phyloP scores from a whole-genome alignment of 1,140 invertebrate species.

The Hyles vespertilio region DNA sequence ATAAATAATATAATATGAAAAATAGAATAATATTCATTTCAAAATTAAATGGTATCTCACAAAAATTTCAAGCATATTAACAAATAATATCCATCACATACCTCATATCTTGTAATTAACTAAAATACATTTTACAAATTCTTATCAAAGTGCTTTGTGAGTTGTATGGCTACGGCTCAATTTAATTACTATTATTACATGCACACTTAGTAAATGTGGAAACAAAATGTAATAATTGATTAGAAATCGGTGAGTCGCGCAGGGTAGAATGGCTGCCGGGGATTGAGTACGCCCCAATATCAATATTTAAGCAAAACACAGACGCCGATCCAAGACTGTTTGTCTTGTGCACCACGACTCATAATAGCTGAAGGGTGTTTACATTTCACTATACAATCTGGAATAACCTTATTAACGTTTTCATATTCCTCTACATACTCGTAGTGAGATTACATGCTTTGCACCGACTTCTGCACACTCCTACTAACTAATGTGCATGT shows the following conservation, averaged over 20 bases:
- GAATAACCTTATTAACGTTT: constrained; percentile 49
- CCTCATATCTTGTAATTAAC: too few relatives aligned
- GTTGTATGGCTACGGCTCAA: too few relatives aligned
- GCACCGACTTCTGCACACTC: not conserved
- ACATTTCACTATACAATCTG: constrained; percentile 45
- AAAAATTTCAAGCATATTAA: too few relatives aligned
- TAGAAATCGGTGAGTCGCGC: constrained; percentile 16
- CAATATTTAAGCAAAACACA: constrained; percentile 49
- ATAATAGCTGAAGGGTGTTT: constrained; percentile 53
- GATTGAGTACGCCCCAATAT: constrained; percentile 24
- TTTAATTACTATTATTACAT: too few relatives aligned
- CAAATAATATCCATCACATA: too few relatives aligned
- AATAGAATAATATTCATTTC: too few relatives aligned
- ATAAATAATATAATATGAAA: too few relatives aligned
- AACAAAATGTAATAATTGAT: constrained; percentile 40
- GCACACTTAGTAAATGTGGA: not conserved
- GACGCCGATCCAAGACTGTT: constrained; percentile 39
- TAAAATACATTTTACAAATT: too few relatives aligned
- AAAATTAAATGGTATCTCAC: too few relatives aligned
- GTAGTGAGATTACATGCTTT: not conserved
- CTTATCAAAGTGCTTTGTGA: too few relatives aligned
- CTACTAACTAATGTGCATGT: too few relatives aligned
- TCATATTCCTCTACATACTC: constrained; percentile 18
- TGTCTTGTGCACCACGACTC: constrained; percentile 50
- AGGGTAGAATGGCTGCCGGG: constrained; percentile 20